Conservation (phyloP, 2,888 invertebrate genomes). For the Mythimna loreyi region DNA sequence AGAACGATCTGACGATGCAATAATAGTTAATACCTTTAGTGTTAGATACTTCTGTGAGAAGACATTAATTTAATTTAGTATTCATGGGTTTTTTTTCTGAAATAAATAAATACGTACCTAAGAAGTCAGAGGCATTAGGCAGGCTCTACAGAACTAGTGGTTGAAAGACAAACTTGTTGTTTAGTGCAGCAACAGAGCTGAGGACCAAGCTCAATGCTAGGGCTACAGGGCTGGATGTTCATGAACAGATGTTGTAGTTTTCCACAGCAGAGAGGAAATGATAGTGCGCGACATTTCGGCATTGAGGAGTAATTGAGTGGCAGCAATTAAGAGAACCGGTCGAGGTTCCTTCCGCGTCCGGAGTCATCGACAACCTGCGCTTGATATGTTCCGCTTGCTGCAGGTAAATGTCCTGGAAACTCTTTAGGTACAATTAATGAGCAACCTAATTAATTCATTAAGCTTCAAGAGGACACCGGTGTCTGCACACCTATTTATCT, state of each 20-base stretch:
- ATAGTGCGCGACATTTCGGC: constrained; percentile 47
- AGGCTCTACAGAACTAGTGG: not conserved
- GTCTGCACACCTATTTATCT: too few species aligned
- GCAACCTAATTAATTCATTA: too few species aligned
- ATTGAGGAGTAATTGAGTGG: constrained; percentile 63
- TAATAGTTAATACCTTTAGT: too few species aligned
- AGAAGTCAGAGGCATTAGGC: not conserved
- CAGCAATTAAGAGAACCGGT: constrained; percentile 73
- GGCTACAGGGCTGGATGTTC: not conserved
- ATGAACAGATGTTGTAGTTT: constrained; percentile 4
- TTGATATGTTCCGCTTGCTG: constrained; percentile 46
- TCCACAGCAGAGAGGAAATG: constrained; percentile 32
- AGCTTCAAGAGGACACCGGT: too few species aligned
- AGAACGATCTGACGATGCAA: too few species aligned
- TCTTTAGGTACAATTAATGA: too few species aligned
- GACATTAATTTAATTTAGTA: too few species aligned
- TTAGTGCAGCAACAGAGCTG: not conserved
- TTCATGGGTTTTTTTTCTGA: too few species aligned
- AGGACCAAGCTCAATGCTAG: constrained; percentile 5
- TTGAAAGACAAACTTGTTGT: too few species aligned
- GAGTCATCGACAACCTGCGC: constrained; percentile 61
- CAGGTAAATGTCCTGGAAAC: not conserved
- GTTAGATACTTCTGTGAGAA: too few species aligned
- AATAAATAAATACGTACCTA: too few species aligned
- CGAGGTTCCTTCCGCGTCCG: constrained; percentile 71